Conservation (phyloP, 2,113 vertebrate species). For the Melanostigma gelatinosum region DNA sequence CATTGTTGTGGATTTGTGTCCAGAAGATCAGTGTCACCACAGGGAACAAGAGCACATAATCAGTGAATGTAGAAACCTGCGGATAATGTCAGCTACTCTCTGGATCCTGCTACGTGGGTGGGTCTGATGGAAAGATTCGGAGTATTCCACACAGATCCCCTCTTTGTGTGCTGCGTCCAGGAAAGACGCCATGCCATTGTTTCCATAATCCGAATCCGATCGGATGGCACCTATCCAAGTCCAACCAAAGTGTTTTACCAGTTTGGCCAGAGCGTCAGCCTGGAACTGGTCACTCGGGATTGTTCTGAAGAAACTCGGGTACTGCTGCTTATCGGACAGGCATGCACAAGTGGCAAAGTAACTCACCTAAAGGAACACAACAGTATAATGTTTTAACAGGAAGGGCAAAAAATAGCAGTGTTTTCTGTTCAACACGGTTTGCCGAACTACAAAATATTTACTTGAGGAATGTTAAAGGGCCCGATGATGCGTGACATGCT, state of each 20-base stretch:
- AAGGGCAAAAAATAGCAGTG: neutral
- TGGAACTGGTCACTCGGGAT: conserved; percentile 83
- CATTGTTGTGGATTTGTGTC: neutral
- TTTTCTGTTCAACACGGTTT: fast-evolving
- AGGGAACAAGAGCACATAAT: neutral
- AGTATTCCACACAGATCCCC: conserved; percentile 17
- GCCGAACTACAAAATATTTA: conserved; percentile 28
- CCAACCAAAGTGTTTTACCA: conserved; percentile 82
- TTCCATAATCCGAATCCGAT: conserved; percentile 82
- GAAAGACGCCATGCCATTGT: conserved; percentile 79
- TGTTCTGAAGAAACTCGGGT: conserved; percentile 81
- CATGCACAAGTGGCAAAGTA: conserved; percentile 80
- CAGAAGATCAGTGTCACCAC: neutral
- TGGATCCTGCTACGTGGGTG: no score
- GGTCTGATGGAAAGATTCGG: no score
- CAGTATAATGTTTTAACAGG: neutral
- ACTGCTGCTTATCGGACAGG: conserved; percentile 78
- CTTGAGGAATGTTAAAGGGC: conserved; percentile 76
- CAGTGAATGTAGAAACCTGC: conserved; percentile 38
- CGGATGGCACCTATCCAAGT: conserved; percentile 82
- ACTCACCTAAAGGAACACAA: conserved; percentile 72
- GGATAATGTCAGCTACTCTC: conserved; percentile 45
- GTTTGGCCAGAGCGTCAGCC: conserved; percentile 71
- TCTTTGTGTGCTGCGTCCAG: conserved; percentile 63
- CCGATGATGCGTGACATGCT: conserved; percentile 72